Conservation (phyloP, 1,140 invertebrate species). For the Stegodyphus dumicola region DNA sequence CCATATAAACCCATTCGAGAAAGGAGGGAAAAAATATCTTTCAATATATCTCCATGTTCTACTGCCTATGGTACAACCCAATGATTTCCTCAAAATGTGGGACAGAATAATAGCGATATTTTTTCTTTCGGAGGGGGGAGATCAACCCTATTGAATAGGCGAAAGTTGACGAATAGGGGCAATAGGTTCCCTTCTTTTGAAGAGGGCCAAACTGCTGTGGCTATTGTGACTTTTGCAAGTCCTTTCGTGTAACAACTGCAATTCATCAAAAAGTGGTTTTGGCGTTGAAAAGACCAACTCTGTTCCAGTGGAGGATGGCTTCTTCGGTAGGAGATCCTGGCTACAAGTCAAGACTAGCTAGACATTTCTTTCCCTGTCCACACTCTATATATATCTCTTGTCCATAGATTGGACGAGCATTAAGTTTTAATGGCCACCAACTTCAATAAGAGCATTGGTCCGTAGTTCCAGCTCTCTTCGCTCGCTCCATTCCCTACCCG, state of each 20-base stretch:
- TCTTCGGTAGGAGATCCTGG: neutral
- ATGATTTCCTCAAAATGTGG: neutral
- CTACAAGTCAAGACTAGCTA: conserved; percentile 26
- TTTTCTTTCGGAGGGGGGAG: neutral
- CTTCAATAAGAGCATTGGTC: conserved; percentile 51
- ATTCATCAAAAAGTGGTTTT: conserved; percentile 46
- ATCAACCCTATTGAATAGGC: conserved; percentile 29
- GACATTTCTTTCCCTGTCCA: too few relatives aligned
- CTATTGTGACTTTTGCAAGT: conserved; percentile 36
- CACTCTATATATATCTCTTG: neutral
- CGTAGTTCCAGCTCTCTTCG: neutral
- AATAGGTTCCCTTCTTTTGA: conserved; percentile 47
- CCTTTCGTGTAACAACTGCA: conserved; percentile 50
- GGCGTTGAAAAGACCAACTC: conserved; percentile 37
- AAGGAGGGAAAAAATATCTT: too few relatives aligned
- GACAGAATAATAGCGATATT: neutral
- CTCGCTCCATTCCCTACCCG: too few relatives aligned
- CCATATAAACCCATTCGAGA: too few relatives aligned
- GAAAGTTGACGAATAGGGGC: conserved; percentile 35
- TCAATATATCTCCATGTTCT: conserved; percentile 14
- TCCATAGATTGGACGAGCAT: conserved; percentile 15
- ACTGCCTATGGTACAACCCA: neutral
- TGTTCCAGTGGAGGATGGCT: neutral
- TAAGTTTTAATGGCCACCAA: conserved; percentile 50
- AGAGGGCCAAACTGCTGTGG: conserved; percentile 44